Conservation (phyloP, 2,113 vertebrate species). For the Rhinogobius similis region DNA sequence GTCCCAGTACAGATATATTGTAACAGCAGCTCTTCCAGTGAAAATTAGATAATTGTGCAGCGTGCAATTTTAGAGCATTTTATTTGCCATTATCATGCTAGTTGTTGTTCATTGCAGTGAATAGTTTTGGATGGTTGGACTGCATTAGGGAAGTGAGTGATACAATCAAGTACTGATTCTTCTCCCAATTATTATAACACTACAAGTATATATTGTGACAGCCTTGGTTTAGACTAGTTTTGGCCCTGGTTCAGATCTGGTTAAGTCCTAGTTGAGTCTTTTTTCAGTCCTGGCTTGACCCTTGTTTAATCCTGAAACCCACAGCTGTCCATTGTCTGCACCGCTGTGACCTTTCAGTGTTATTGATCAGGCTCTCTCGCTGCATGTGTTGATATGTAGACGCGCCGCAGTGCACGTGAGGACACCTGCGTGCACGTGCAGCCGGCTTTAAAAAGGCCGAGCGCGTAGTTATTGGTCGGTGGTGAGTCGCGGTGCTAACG, state of each 20-base stretch:
- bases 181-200: too few relatives aligned
- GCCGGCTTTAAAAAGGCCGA: conserved; percentile 63
- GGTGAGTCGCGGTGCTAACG: conserved; percentile 76
- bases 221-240: neutral
- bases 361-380: conserved; percentile 73
- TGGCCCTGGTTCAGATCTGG: neutral
- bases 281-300: neutral
- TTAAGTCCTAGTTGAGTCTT: neutral
- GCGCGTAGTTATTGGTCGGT: conserved; percentile 18
- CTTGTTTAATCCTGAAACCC: conserved; percentile 37
- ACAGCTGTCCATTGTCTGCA: conserved; percentile 70
- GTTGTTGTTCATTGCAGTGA: too few relatives aligned
- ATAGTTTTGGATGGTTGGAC: too few relatives aligned
- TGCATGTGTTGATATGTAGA: conserved; percentile 30
- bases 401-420: conserved; percentile 15
- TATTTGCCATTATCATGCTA: too few relatives aligned
- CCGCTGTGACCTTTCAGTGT: conserved; percentile 75
- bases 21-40: too few relatives aligned
- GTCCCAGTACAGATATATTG: too few relatives aligned
- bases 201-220: too few relatives aligned
- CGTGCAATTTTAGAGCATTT: too few relatives aligned
- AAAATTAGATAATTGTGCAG: too few relatives aligned
- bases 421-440: conserved; percentile 46
- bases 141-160: too few relatives aligned
- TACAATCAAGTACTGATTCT: too few relatives aligned